phyloP scores from a whole-genome alignment of 2,888 invertebrate genomes.

The Drosophila sordidapex region DNA sequence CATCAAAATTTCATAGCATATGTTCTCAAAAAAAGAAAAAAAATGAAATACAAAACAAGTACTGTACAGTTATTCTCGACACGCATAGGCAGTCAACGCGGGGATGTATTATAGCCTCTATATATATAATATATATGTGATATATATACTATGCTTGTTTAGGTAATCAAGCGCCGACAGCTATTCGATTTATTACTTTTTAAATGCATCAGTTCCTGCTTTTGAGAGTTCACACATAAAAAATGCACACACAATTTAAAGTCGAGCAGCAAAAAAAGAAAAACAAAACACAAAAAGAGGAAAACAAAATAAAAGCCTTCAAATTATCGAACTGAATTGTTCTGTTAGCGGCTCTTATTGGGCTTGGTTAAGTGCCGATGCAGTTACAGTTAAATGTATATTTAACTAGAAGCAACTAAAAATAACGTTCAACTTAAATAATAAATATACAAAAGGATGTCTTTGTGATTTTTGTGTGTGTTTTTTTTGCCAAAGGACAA shows the following conservation, averaged over 20 bases:
- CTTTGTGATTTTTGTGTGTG: background rate
- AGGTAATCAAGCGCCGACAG: conserved; percentile 8
- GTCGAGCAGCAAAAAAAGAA: conserved; percentile 13
- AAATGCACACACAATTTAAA: conserved; percentile 34
- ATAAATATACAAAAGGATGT: background rate
- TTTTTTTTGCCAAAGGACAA: background rate
- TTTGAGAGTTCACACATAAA: conserved; percentile 18
- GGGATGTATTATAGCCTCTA: conserved; percentile 6
- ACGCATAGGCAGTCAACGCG: conserved; percentile 64
- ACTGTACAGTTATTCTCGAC: conserved; percentile 33
- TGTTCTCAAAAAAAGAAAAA: conserved; percentile 27
- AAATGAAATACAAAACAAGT: background rate
- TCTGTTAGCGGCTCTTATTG: conserved; percentile 11
- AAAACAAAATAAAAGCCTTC: conserved; percentile 51
- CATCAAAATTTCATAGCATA: conserved; percentile 71
- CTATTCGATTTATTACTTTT: conserved; percentile 13
- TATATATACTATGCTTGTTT: conserved; percentile 13
- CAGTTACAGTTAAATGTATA: background rate
- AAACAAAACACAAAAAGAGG: background rate
- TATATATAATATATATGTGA: background rate
- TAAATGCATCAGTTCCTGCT: conserved; percentile 1
- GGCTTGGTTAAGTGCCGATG: conserved; percentile 11
- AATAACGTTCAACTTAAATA: conserved; percentile 4
- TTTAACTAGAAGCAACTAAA: background rate
- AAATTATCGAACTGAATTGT: conserved; percentile 65